Evolutionary conservation across 64 coral and sea anemone genomes (phyloP).

Genomic region (Acropora tenuis): DNA sequence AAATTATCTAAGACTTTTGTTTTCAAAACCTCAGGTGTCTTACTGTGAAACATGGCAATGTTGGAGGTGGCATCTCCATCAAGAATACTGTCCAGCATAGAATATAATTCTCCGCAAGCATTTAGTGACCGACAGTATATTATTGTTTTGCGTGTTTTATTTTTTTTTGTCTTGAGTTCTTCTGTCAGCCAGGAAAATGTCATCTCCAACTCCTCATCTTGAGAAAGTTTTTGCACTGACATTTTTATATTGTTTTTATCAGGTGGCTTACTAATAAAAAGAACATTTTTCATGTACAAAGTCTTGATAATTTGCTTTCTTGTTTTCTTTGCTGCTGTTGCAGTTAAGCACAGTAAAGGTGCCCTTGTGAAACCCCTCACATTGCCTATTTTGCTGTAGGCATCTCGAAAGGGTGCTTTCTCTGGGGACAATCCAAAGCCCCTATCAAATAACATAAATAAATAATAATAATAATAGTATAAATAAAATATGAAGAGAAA

Average conservation of each 20-base stretch:
- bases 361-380: constrained; percentile 45
- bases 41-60: constrained; percentile 63
- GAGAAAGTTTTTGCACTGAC: constrained; percentile 7
- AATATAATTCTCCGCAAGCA: constrained; percentile 64
- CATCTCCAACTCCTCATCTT: not conserved
- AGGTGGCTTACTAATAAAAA: constrained; percentile 27
- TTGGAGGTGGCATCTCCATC: constrained; percentile 15
- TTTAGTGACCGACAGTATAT: constrained; percentile 56
- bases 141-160: constrained; percentile 48
- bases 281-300: constrained; percentile 46
- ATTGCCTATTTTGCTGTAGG: not conserved
- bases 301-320: constrained; percentile 64
- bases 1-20: constrained; percentile 34
- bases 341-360: constrained; percentile 36
- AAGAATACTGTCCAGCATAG: constrained; percentile 50
- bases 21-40: constrained; percentile 41
- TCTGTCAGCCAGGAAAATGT: constrained; percentile 51
- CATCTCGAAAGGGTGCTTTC: not conserved
- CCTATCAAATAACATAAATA: not conserved
- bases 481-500: too few relatives aligned
- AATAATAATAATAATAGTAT: too few relatives aligned
- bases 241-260: constrained; percentile 61
- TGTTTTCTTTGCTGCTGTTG: constrained; percentile 55
- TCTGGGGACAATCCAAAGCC: not conserved
- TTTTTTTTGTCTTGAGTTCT: constrained; percentile 32